phyloP scores from a whole-genome alignment of 1,140 invertebrate species.

The Pogonus chalceus region DNA sequence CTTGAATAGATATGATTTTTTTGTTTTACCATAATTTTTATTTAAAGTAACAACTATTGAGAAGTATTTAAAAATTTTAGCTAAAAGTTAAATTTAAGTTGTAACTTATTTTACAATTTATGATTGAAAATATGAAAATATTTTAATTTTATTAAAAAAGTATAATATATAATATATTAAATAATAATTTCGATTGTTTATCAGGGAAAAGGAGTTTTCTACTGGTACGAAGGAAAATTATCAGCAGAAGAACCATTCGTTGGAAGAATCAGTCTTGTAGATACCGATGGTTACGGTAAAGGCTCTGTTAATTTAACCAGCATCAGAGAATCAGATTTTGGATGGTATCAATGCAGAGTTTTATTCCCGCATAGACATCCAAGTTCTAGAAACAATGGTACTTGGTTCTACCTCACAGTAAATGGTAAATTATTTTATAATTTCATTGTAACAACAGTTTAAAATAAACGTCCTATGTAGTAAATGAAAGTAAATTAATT shows the following conservation, averaged over 20 bases:
- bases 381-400: constrained; percentile 71
- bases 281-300: constrained; percentile 47
- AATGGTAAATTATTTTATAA: constrained; percentile 53
- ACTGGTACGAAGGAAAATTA: constrained; percentile 69
- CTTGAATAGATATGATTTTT: no score
- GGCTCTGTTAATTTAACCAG: constrained; percentile 84
- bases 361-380: constrained; percentile 81
- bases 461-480: no score
- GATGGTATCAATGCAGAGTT: constrained; percentile 85
- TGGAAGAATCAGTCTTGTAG: constrained; percentile 57
- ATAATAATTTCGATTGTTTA: no score
- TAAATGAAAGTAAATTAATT: background rate
- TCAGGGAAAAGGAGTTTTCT: constrained; percentile 59
- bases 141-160: no score
- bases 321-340: constrained; percentile 77
- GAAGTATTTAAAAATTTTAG: no score
- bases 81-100: no score
- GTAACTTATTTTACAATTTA: no score
- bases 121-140: no score
- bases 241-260: constrained; percentile 60
- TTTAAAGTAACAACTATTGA: no score
- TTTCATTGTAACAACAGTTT: no score
- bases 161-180: no score
- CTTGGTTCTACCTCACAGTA: constrained; percentile 77
- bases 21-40: no score